These are phyloP conservation scores for Augiades crinisus DNA, from an alignment of 2,888 invertebrate species.

Conservation along the genomic window DNA sequence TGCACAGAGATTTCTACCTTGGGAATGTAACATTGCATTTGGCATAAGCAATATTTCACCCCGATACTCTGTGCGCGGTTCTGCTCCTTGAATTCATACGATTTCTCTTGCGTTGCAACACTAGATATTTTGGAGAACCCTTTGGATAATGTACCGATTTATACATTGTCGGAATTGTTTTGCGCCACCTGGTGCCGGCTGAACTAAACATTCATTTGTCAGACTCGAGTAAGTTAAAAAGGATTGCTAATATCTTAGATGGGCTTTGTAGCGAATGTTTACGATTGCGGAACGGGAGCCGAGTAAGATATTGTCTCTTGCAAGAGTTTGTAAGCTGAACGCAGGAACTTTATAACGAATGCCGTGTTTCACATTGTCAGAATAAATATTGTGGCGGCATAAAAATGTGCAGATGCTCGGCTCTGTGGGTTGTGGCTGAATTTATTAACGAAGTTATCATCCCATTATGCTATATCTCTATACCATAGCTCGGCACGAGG, in stretches of 20 bases:
- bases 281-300: conserved; percentile 36
- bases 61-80: conserved; percentile 2
- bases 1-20: background rate
- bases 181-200: conserved; percentile 62
- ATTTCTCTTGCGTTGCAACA: conserved; percentile 15
- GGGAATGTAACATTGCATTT: conserved; percentile 11
- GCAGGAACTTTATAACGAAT: conserved; percentile 13
- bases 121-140: conserved; percentile 35
- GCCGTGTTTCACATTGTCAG: conserved; percentile 19
- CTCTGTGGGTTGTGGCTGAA: background rate
- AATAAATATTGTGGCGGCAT: conserved; percentile 11
- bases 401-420: conserved; percentile 15
- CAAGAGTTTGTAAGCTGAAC: conserved; percentile 13
- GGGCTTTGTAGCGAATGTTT: conserved; percentile 59
- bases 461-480: background rate
- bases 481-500: background rate
- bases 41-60: conserved; percentile 17
- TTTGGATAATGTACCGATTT: conserved; percentile 56
- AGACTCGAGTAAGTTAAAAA: conserved; percentile 68
- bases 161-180: conserved; percentile 48
- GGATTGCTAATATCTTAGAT: conserved; percentile 75
- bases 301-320: conserved; percentile 17
- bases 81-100: conserved; percentile 9
- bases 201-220: conserved; percentile 76
- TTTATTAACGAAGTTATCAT: background rate